phyloP scores from a whole-genome alignment of 2,797 vertebrate species.

The Perodicticus potto region DNA sequence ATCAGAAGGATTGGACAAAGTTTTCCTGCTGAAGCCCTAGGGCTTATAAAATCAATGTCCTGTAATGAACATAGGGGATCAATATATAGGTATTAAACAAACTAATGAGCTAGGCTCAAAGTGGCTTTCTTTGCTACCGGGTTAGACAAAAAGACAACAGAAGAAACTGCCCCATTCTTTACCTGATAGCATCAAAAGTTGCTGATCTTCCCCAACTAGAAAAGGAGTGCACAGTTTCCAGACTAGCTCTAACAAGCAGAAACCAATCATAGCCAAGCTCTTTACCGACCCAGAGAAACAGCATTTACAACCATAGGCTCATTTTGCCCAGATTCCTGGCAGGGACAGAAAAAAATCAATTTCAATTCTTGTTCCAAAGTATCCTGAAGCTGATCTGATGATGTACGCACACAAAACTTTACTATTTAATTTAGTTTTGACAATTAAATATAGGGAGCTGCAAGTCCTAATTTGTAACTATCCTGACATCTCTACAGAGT shows the following conservation, averaged over 20 bases:
- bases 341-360: not conserved
- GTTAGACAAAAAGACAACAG: not conserved
- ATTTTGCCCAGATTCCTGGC: not conserved
- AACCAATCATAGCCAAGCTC: conserved; percentile 36
- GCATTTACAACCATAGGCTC: not conserved
- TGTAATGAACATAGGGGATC: conserved; percentile 13
- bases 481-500: conserved; percentile 15
- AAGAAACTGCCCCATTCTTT: not conserved
- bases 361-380: not conserved
- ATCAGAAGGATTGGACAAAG: not conserved
- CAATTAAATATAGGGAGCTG: not conserved
- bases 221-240: conserved; percentile 20
- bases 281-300: conserved; percentile 63
- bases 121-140: not conserved
- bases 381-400: not conserved
- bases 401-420: not conserved
- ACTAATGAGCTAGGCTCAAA: not conserved
- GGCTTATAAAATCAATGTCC: conserved; percentile 16
- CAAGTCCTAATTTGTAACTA: not conserved
- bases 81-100: conserved; percentile 34
- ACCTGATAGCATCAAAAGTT: not conserved
- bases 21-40: not conserved
- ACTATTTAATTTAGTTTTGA: not conserved
- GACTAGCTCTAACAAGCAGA: conserved; percentile 63
- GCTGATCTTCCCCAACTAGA: conserved; percentile 47